Conservation (phyloP, 2,888 invertebrate species). For the Arrhopalites spinosus region DNA sequence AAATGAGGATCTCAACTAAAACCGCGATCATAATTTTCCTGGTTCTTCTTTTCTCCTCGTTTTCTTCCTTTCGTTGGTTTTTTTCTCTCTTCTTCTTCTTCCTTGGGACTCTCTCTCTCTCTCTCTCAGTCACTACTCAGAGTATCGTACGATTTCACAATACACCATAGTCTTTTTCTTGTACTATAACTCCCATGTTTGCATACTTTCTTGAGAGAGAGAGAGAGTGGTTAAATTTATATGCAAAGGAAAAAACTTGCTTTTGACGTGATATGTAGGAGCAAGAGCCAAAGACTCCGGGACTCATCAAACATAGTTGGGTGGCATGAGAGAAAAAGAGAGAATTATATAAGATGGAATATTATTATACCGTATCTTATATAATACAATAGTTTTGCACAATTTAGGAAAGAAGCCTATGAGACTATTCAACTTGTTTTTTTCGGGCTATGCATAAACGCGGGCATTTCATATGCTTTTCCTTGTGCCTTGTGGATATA, state of each 20-base stretch:
- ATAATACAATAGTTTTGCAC: no score
- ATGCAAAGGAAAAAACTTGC: neutral
- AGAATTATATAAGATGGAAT: no score
- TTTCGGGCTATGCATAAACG: neutral
- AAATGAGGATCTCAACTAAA: slow-evolving; percentile 42
- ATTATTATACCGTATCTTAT: no score
- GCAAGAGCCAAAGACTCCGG: no score
- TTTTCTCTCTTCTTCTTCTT: slow-evolving; percentile 15
- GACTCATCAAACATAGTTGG: neutral
- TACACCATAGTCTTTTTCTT: slow-evolving; percentile 1
- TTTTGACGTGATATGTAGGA: slow-evolving; percentile 1
- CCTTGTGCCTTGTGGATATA: neutral
- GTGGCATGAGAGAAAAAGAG: no score
- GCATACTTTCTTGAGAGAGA: no score
- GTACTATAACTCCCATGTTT: no score
- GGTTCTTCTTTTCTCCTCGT: slow-evolving; percentile 24
- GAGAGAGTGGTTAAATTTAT: neutral
- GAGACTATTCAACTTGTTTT: no score
- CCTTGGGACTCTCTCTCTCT: neutral
- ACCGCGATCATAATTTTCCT: slow-evolving; percentile 44
- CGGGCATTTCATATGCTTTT: neutral
- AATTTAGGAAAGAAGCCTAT: no score
- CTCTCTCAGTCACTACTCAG: neutral
- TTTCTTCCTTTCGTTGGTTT: slow-evolving; percentile 4
- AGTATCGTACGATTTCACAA: neutral